These are phyloP conservation scores for Megaceryle torquata DNA, from an alignment of 2,113 vertebrate genomes.

Conservation along the genomic window DNA sequence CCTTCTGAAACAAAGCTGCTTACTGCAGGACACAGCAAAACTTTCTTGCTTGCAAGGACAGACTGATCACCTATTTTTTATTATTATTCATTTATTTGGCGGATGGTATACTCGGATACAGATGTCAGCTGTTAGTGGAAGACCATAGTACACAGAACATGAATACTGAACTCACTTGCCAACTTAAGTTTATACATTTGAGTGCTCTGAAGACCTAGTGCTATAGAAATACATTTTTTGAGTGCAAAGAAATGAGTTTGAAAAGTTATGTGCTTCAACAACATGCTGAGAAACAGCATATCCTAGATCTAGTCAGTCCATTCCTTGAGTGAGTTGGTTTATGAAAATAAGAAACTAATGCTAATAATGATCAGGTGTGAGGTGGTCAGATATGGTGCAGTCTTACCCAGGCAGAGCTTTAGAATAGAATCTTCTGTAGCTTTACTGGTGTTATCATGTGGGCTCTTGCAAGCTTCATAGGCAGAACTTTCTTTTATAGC, in stretches of 20 bases:
- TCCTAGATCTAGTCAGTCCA: background rate
- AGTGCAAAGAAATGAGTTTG: background rate
- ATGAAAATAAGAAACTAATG: background rate
- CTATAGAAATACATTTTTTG: background rate
- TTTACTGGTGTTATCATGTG: background rate
- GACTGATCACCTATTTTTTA: background rate
- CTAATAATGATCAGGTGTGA: background rate
- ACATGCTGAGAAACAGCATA: background rate
- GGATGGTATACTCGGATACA: background rate
- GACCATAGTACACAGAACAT: background rate
- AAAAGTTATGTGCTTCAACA: background rate
- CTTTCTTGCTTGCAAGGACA: background rate
- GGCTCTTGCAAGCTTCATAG: background rate
- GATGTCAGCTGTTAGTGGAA: background rate
- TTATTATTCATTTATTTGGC: background rate
- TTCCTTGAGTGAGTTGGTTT: background rate
- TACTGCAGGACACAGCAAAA: background rate
- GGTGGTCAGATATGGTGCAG: background rate
- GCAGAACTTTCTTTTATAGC: background rate
- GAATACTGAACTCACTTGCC: background rate
- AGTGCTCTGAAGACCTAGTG: background rate
- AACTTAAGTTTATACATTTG: background rate
- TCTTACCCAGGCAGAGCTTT: background rate
- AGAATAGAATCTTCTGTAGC: background rate
- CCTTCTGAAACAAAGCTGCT: background rate